These are phyloP conservation scores for Charaxes varanes DNA, from an alignment of 1,140 invertebrate species.

Conservation along the genomic window DNA sequence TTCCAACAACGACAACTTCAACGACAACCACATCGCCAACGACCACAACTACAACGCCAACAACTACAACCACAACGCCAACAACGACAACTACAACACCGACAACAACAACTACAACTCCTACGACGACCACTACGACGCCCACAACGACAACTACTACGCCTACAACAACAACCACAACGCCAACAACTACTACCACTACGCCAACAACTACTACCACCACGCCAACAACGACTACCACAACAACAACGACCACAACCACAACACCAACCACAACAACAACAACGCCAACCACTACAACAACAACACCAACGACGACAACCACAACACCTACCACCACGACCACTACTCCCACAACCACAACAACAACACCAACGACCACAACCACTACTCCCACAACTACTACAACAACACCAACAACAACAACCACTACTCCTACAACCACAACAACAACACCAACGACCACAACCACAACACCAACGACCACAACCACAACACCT, in stretches of 20 bases:
- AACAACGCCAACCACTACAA: slow-evolving; percentile 1
- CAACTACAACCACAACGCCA: too few relatives aligned
- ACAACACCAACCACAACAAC: not conserved
- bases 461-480: slow-evolving; percentile 6
- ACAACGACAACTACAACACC: too few relatives aligned
- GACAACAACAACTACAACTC: too few relatives aligned
- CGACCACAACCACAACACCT: slow-evolving; percentile 7
- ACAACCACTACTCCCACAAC: slow-evolving; percentile 11
- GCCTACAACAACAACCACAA: too few relatives aligned
- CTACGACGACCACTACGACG: too few relatives aligned
- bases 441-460: slow-evolving; percentile 8
- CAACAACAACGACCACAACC: slow-evolving; percentile 1
- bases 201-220: too few relatives aligned
- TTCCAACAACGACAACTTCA: too few relatives aligned
- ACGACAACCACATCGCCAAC: too few relatives aligned
- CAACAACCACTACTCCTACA: slow-evolving; percentile 3
- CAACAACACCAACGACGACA: slow-evolving; percentile 8
- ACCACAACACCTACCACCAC: slow-evolving; percentile 12
- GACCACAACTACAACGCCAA: too few relatives aligned
- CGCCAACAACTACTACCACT: too few relatives aligned
- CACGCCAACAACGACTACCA: too few relatives aligned
- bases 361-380: slow-evolving; percentile 6
- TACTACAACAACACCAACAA: slow-evolving; percentile 6
- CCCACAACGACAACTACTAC: too few relatives aligned
- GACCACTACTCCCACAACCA: slow-evolving; percentile 11